Base-by-base conservation (phyloP, 2,113 vertebrate genomes). In the Oceanodroma tethys region DNA sequence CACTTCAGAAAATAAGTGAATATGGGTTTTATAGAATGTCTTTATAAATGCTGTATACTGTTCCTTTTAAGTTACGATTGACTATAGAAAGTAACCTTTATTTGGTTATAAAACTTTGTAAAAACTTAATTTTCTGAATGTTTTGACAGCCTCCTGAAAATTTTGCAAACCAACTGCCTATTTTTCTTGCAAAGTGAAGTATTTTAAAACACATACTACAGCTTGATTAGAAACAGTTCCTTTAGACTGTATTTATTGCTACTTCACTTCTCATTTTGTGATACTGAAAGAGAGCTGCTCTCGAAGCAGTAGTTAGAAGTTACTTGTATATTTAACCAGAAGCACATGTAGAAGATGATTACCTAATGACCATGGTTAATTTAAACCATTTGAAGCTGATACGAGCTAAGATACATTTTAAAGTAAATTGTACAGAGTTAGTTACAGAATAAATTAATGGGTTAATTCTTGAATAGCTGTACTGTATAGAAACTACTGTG, bases 401-500 rank as follows among this genome's bases (percentile, higher is more conserved):
- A 45, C 10, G 55, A 62, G 56, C 50, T 63, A 47, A 80, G 53
- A 76, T 72, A 34, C 23, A 2, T 21, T 78, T 73, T 78, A 5
- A 95, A 79, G 73, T 81, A 76, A 92, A 79, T 63, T 90, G 43
- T 71, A 86, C 60, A 92, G 65, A 91, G 27, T 70, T 96, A 91
- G 27, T 70, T 96, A 85, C 55, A 72, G 48, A 88, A 66, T 70
- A 59, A 82, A 66, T 38, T 53, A 74, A 70, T n/a, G 63, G 68
- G 92, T 48, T 73, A 83, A 75, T 78, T 84, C 73, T 81, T 90
- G 70, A 95, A 53, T 88, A 88, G 68, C 63, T 93, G 71, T 95
- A 84, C 75, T 82, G 71, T 81, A 91, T 53, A 60, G 90, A 70
- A 93, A 93, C 75, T 93, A 81, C 94, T 96, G 82, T 93, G 81